Base-by-base conservation (phyloP, 2,888 invertebrate genomes). In the Xanthorhoe designata region DNA sequence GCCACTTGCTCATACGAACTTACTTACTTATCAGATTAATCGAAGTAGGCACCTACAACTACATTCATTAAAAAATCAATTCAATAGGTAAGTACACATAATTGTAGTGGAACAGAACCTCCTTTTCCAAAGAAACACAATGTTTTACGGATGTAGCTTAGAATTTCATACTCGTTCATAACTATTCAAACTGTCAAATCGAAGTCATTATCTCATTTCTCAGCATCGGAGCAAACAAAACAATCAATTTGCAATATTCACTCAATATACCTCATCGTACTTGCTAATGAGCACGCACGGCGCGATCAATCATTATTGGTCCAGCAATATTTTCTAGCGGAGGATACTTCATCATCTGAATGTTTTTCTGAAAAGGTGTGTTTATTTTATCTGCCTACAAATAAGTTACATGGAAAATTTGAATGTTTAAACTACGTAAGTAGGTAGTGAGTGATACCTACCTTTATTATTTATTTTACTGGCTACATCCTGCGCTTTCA, bases 251-350 rank as follows among this genome's bases (percentile, higher is more conserved):
- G 49, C 50, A 53, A 15, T 64, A 52, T 66, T 24, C 24, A 1
- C 24, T 1, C 4, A 24, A 24, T 24, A 24, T 24, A 3, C 24
- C 24, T 70, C 68, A 76, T 79, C 55, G 57, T 55, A 80, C 74
- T 77, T 80, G 81, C 70, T 80, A 80, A 82, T 81, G 78, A 79
- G 70, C 68, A 50, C 66, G 70, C 74, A 61, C 69, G 32, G 6
- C 8, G 17, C 62, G 61, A 80, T 80, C 77, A 75, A 80, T 80
- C 79, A 79, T 64, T 65, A 72, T 64, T 53, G 65, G 47, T 64
- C 61, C 57, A 62, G 64, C 66, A 58, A 76, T 65, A 38, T 38
- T 7, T 18, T 54, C 24, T n/a, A 18, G 0, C 42, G 51, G n/a
- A 10, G 50, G 58, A 13, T 49, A 54, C 57, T 67, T 51, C 47